Evolutionary conservation across 2,888 invertebrate species (phyloP).

Genomic region (Corythucha ciliata): DNA sequence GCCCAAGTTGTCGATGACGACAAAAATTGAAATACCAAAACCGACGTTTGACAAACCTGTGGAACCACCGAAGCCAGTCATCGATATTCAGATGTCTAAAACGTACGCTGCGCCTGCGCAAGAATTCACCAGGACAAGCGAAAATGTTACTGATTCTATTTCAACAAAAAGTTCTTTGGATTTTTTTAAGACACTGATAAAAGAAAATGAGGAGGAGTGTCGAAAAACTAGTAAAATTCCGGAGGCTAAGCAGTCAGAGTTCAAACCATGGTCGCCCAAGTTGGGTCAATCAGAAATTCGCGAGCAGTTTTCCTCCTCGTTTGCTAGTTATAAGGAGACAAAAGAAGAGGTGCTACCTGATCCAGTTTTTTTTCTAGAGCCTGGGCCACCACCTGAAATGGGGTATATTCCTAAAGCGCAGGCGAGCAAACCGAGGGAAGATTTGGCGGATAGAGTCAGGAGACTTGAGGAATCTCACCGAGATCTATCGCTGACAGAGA

Average conservation of each 20-base stretch:
- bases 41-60: slow-evolving; percentile 15
- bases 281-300: neutral
- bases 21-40: slow-evolving; percentile 12
- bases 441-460: slow-evolving; percentile 51
- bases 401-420: slow-evolving; percentile 50
- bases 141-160: slow-evolving; percentile 43
- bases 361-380: slow-evolving; percentile 43
- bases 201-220: slow-evolving; percentile 42
- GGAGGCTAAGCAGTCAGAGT: slow-evolving; percentile 23
- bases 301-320: slow-evolving; percentile 6
- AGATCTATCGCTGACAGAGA: slow-evolving; percentile 45
- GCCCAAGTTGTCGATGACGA: slow-evolving; percentile 13
- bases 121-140: slow-evolving; percentile 19
- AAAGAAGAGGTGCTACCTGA: slow-evolving; percentile 12
- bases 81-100: no score
- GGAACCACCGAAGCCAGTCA: no score
- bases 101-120: neutral
- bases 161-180: slow-evolving; percentile 56
- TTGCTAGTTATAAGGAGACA: slow-evolving; percentile 10
- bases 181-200: slow-evolving; percentile 57
- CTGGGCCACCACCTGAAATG: slow-evolving; percentile 62
- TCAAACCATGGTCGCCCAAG: slow-evolving; percentile 2
- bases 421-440: slow-evolving; percentile 43
- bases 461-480: slow-evolving; percentile 52
- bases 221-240: no score